Evolutionary conservation across 2,113 vertebrate species (phyloP), one percentile per base, ranked within the genome.

Genomic region (Ptyas mucosa): DNA sequence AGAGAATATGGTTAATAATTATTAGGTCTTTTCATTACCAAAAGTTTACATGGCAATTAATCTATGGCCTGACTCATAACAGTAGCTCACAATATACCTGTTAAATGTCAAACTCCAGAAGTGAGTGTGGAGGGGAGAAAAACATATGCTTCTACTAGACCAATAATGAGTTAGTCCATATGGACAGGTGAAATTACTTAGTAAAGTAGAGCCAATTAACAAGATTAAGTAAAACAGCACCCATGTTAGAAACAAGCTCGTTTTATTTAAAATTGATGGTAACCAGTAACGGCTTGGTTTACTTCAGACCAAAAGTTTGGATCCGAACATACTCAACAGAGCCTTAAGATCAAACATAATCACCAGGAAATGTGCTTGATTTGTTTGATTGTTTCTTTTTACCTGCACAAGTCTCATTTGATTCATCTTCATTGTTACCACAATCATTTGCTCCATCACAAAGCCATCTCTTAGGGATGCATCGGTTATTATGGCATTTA

Each of bases 381-480:
- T n/a, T 90, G 39, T 89, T 64, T 51, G 51, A 8, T 43, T 29
- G 8, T 23, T 53, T 43, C 0, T 24, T 51, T 93, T 97, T 98
- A 99, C 99, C 99, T 98, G 99, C 96, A 93, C 99, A 99, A 15
- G 99, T 99, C 95, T 97, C 94, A 97, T 98, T 99, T 94, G 99
- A 98, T 96, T 99, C 99, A 18, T 99, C 99, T 95, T 99, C 99
- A 7, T 98, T 98, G 95, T 97, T 98, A 0, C 98, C 98, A 93
- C 99, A 99, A 93, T 99, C 99, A 95, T 99, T 98, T 21, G 98
- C 98, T 96, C 99, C 99, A 92, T 99, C 99, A 90, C 99, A 99
- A 89, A 99, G 98, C 99, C 99, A 99, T 92, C 97, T 98, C 96
- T 99, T 99, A 90, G 99, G 99, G 95, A 99, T 99, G 94, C 99